Base-by-base conservation (phyloP, 2,888 invertebrate genomes). In the Lordiphosa andalusiaca region DNA sequence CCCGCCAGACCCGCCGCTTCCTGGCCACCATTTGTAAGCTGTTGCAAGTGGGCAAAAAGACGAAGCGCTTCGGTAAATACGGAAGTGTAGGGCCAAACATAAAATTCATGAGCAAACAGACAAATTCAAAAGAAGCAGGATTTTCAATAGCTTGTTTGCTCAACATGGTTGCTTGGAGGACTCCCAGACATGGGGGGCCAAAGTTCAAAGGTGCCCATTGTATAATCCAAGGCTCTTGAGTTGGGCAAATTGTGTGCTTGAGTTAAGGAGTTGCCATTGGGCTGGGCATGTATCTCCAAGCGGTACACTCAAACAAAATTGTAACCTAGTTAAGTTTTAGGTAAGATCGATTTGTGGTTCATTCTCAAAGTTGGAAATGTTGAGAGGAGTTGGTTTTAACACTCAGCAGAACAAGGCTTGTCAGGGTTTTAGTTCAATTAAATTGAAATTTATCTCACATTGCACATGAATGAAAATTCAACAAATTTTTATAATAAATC, bases 191-290 rank as follows among this genome's bases (percentile, higher is more conserved):
- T 30, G 30, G 33, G 33, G 51, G 33, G n/a, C 56, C 44, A 84
- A 80, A 81, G 84, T 80, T 80, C 81, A 80, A 80, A 80, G 80
- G 84, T 76, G 46, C 66, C 56, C 56, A 80, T 76, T 78, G 81
- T 78, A 66, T 78, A 83, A 83, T 76, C 64, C 70, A 69, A 58
- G 63, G 70, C 72, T 70, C 16, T 37, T 25, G 16, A 55, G 57
- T 63, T 56, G 33, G 52, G 21, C 39, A 47, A 67, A 19, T 19
- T 19, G 19, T 19, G 19, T 19, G 19, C 19, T 19, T 19, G 19
- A 19, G 19, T 19, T 19, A 4, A 19, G 19, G 19, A 19, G 19
- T 19, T 19, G 3, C 19, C 4, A 2, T 19, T 19, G 19, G 4
- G 19, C 4, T 19, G 19, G 19, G 19, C 19, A 19, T 2, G 19